Evolutionary conservation across 2,113 vertebrate species (phyloP).

Genomic region (Misgurnus mizolepis): DNA sequence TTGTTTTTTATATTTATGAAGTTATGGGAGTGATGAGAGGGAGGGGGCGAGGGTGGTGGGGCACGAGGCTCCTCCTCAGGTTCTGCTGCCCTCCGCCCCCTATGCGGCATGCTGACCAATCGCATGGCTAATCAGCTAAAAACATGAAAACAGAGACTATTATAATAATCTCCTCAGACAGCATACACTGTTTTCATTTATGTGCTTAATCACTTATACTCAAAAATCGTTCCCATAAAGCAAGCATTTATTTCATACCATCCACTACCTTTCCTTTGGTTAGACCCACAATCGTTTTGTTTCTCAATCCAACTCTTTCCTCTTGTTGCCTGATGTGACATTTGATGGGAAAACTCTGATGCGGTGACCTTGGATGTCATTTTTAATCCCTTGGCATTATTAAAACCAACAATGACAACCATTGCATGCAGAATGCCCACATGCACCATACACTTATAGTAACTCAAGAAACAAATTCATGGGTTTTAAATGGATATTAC

Average conservation of each 20-base stretch:
- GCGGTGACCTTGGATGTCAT: not conserved
- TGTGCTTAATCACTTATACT: not conserved
- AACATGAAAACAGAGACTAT: not conserved
- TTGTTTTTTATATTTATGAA: constrained; percentile 75
- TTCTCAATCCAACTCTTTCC: not conserved
- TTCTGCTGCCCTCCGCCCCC: constrained; percentile 65
- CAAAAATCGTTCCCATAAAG: not conserved
- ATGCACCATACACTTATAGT: constrained; percentile 1
- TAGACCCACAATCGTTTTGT: not conserved
- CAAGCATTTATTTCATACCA: not conserved
- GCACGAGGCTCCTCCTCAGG: constrained; percentile 56
- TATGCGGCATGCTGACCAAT: constrained; percentile 55
- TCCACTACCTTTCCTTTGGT: no score
- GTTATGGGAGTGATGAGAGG: constrained; percentile 71
- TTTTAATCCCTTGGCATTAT: constrained; percentile 9
- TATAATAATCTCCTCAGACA: not conserved
- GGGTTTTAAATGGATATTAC: no score
- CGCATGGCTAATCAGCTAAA: constrained; percentile 62
- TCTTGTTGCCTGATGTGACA: not conserved
- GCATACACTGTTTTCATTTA: not conserved
- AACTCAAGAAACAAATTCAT: no score
- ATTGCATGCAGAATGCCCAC: not conserved
- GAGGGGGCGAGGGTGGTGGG: constrained; percentile 49
- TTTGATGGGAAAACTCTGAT: constrained; percentile 16
- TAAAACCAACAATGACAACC: constrained; percentile 14